A percentile compares a stretch with the other conserved stretches of the same genome.
These are phyloP conservation scores for Drosophila basisetae DNA, from an alignment of 2,888 invertebrate genomes.

Conservation along the genomic window DNA sequence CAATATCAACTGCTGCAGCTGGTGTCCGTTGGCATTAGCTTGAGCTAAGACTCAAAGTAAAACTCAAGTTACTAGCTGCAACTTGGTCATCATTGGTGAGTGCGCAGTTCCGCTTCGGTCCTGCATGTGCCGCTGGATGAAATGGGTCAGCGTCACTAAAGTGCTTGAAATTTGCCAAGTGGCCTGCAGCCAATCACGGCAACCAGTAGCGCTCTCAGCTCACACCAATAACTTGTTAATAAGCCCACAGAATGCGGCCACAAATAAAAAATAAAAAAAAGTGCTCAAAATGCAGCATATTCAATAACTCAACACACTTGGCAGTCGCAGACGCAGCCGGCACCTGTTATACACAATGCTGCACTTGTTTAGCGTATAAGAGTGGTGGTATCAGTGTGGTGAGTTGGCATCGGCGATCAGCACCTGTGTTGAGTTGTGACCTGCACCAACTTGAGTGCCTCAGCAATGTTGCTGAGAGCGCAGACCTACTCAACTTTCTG, in stretches of 20 bases:
- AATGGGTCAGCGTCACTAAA: slow-evolving; percentile 76
- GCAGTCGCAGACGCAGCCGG: slow-evolving; percentile 14
- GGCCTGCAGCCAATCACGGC: slow-evolving; percentile 62
- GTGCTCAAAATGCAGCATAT: slow-evolving; percentile 21
- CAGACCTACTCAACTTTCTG: slow-evolving; percentile 19
- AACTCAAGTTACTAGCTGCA: slow-evolving; percentile 6
- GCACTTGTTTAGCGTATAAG: slow-evolving; percentile 53
- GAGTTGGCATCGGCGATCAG: slow-evolving; percentile 37
- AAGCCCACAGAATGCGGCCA: slow-evolving; percentile 66
- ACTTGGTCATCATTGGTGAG: slow-evolving; percentile 1
- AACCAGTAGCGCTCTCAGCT: slow-evolving; percentile 53
- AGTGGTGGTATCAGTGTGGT: slow-evolving; percentile 30
- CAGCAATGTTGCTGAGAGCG: neutral
- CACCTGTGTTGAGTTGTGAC: slow-evolving; percentile 69
- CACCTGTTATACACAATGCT: slow-evolving; percentile 59
- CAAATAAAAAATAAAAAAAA: slow-evolving; percentile 33
- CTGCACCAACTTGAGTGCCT: slow-evolving; percentile 65
- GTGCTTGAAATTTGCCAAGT: slow-evolving; percentile 73
- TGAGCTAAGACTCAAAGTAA: neutral
- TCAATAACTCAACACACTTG: slow-evolving; percentile 30
- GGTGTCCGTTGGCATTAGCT: slow-evolving; percentile 43
- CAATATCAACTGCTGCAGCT: slow-evolving; percentile 30
- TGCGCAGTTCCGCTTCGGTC: slow-evolving; percentile 37
- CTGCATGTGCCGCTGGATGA: slow-evolving; percentile 42
- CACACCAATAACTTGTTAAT: slow-evolving; percentile 65